A percentile compares a stretch with the other conserved stretches of the same genome.
phyloP scores from a whole-genome alignment of 2,113 vertebrate genomes.

The Podarcis raffonei region DNA sequence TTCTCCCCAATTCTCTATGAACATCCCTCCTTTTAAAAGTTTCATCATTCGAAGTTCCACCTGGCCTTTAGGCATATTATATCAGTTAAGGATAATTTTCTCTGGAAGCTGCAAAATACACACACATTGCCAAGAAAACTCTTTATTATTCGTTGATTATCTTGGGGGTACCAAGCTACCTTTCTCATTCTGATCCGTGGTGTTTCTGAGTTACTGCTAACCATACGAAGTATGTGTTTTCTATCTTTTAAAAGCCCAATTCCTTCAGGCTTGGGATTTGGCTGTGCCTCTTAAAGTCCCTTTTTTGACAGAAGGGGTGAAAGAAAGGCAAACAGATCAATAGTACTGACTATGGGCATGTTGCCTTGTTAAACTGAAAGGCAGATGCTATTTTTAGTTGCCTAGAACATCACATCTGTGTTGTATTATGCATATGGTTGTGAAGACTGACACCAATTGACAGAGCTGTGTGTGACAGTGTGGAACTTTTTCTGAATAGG shows the following conservation, averaged over 20 bases:
- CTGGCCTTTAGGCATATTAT: not conserved
- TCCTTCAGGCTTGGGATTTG: not conserved
- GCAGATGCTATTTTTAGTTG: not conserved
- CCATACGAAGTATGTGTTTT: not conserved
- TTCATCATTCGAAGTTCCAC: not conserved
- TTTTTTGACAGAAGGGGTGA: not conserved
- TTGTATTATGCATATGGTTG: not conserved
- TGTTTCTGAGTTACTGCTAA: not conserved
- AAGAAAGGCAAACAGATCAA: not conserved
- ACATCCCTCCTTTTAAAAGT: not conserved
- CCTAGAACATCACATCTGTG: not conserved
- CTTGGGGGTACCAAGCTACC: not conserved
- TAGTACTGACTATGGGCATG: not conserved
- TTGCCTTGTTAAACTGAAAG: not conserved
- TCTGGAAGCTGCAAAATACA: not conserved
- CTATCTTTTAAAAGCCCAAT: not conserved
- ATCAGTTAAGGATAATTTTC: not conserved
- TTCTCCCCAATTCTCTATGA: not conserved
- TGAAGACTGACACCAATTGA: not conserved
- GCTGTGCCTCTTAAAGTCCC: not conserved
- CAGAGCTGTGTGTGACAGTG: not conserved
- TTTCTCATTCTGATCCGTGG: not conserved
- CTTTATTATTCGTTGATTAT: not conserved
- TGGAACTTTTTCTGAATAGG: not conserved
- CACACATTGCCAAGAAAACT: not conserved